Conservation (phyloP, 2,888 invertebrate genomes). For the Andrena bucephala region DNA sequence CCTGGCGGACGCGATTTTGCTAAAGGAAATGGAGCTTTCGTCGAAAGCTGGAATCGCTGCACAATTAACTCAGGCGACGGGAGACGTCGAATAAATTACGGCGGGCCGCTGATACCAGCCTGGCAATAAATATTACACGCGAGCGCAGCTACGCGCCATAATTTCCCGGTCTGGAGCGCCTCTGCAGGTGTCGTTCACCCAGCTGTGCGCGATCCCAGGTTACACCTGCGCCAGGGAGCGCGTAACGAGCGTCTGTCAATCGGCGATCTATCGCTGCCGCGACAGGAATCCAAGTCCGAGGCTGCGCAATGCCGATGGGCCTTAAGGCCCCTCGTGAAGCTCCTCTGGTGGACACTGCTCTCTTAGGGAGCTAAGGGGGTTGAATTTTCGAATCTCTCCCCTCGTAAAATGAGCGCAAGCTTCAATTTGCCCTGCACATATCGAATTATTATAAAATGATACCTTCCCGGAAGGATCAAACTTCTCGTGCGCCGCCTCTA, state of each 20-base stretch:
- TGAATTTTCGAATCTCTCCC: too few species aligned
- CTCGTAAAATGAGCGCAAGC: too few species aligned
- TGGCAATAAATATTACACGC: conserved; percentile 66
- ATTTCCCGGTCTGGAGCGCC: conserved; percentile 61
- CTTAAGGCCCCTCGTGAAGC: too few species aligned
- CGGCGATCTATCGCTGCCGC: conserved; percentile 44
- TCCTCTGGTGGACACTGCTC: too few species aligned
- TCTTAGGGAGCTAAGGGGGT: too few species aligned
- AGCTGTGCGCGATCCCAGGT: conserved; percentile 47
- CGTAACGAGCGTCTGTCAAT: conserved; percentile 53
- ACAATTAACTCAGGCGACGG: conserved; percentile 41
- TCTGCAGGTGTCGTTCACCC: conserved; percentile 69
- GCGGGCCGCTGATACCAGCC: conserved; percentile 53
- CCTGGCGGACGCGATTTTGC: not conserved
- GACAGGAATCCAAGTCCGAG: conserved; percentile 22
- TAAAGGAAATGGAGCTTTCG: not conserved
- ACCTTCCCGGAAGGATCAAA: too few species aligned
- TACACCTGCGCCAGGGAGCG: conserved; percentile 48
- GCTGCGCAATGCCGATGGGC: not conserved
- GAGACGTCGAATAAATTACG: conserved; percentile 59
- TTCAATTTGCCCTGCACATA: too few species aligned
- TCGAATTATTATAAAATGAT: too few species aligned
- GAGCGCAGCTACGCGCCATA: conserved; percentile 61
- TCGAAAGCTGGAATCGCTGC: not conserved
- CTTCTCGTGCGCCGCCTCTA: too few species aligned